These are phyloP conservation scores for Mnemiopsis leidyi DNA, from an alignment of 37 sponge, comb jelly and placozoan species.

Conservation along the genomic window DNA sequence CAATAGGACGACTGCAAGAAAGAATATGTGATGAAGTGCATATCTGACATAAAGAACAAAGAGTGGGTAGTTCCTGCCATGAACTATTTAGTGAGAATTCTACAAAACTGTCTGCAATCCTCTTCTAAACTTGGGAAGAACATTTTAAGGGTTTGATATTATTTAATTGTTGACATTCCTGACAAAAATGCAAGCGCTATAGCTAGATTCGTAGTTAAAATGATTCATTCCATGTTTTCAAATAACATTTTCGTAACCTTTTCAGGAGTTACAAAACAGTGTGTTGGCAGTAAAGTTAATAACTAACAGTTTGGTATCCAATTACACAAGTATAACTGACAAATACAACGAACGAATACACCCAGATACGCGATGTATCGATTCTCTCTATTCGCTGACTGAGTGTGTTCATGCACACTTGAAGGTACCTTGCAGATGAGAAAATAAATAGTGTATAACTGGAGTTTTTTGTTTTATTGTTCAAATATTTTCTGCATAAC, in stretches of 20 bases:
- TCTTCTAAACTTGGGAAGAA: conserved; percentile 46
- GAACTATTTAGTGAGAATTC: conserved; percentile 48
- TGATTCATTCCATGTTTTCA: too few species aligned
- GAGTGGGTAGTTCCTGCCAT: conserved; percentile 65
- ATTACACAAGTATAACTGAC: conserved; percentile 38
- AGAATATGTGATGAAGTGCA: conserved; percentile 32
- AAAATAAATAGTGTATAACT: too few species aligned
- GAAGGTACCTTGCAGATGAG: neutral
- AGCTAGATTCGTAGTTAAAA: too few species aligned
- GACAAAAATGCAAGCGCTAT: too few species aligned
- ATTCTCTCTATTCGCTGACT: conserved; percentile 31
- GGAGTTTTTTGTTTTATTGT: neutral
- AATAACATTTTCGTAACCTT: neutral
- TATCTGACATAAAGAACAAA: conserved; percentile 4
- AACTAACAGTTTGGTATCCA: conserved; percentile 35
- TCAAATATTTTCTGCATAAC: neutral
- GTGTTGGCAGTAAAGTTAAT: conserved; percentile 15
- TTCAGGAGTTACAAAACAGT: conserved; percentile 27
- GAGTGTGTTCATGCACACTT: conserved; percentile 33
- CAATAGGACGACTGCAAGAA: conserved; percentile 10
- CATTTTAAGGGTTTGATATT: neutral
- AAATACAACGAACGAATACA: conserved; percentile 48
- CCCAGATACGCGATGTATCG: neutral
- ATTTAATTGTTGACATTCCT: too few species aligned
- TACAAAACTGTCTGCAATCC: conserved; percentile 45